Evolutionary conservation across 2,797 vertebrate genomes (phyloP), one percentile per base, ranked within the genome.

Genomic region (Synanceia verrucosa): DNA sequence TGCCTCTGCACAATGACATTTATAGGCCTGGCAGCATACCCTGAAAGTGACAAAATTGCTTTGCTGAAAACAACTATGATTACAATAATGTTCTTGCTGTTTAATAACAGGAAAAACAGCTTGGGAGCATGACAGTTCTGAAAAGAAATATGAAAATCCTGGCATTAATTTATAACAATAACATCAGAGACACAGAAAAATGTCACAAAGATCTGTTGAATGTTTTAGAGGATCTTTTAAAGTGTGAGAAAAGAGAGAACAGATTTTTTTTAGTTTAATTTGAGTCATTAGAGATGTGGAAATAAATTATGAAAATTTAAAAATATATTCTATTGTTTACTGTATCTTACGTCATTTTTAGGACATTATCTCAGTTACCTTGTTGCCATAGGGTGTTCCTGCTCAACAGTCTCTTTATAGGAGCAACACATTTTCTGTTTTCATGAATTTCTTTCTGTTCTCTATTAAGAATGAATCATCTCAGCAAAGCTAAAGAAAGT

Each of bases 401-500:
- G 62, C 37, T 31, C 37, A 73, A 60, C 47, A 16, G 43, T 29
- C 59, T 79, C 83, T 34, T 64, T 34, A 29, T 4, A 82, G 39
- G 21, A 57, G 24, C 63, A 56, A 55, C 37, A 64, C 39, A 76
- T 70, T 43, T 34, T 47, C 41, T 2, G 16, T 39, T 77, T 58
- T 39, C 53, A 39, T 12, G 6, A 19, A 12, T 65, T 52, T 39
- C 11, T 51, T 16, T 51, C 21, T 59, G 37, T 63, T 37, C 26
- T 18, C 50, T 67, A 21, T 56, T 69, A 26, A 44, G 44, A 87
- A 78, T 76, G 62, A 85, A 81, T 82, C 68, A 76, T 47, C 31
- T 63, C 64, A 52, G 46, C 59, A 75, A 57, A 64, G 46, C 50
- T 65, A 63, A 33, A 84, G 43, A 63, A 82, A 76, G 55, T 69